A percentile compares a stretch with the other conserved stretches of the same genome.
Evolutionary conservation across 1,140 invertebrate species (phyloP).

Genomic region (Bicyclus anynana): DNA sequence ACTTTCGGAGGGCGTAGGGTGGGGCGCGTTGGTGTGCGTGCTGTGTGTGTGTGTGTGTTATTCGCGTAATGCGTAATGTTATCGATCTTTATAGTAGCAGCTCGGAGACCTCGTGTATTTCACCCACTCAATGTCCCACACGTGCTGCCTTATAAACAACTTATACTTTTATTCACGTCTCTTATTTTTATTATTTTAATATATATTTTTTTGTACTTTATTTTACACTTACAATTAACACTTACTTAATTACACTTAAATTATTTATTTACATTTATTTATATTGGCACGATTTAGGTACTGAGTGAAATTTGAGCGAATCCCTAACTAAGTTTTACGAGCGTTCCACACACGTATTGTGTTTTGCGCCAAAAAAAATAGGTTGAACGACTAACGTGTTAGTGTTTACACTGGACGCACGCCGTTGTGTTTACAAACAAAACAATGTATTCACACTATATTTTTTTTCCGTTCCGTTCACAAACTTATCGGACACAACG

Average conservation of each 20-base stretch:
- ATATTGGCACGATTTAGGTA: constrained; percentile 52
- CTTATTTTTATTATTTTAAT: too few species aligned
- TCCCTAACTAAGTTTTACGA: neutral
- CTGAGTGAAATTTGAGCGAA: constrained; percentile 31
- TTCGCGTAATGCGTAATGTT: constrained; percentile 71
- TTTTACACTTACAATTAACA: constrained; percentile 26
- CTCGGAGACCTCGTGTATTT: constrained; percentile 43
- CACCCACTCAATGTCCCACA: constrained; percentile 43
- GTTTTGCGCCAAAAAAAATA: constrained; percentile 19
- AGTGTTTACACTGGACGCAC: constrained; percentile 54
- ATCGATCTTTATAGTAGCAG: constrained; percentile 70
- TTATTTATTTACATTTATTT: constrained; percentile 19
- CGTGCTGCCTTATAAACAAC: constrained; percentile 42
- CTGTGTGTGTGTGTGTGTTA: constrained; percentile 49
- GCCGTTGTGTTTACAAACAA: constrained; percentile 71
- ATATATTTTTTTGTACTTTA: constrained; percentile 22
- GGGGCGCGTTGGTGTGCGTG: constrained; percentile 48
- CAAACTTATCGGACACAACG: constrained; percentile 12
- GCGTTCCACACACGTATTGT: neutral
- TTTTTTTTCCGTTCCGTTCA: constrained; percentile 29
- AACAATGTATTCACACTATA: constrained; percentile 34
- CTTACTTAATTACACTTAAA: constrained; percentile 20
- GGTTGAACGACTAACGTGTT: constrained; percentile 22
- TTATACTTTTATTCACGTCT: constrained; percentile 20
- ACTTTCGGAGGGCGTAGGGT: constrained; percentile 53